Conservation (phyloP, 2,888 invertebrate genomes). For the Hypercompe scribonia region DNA sequence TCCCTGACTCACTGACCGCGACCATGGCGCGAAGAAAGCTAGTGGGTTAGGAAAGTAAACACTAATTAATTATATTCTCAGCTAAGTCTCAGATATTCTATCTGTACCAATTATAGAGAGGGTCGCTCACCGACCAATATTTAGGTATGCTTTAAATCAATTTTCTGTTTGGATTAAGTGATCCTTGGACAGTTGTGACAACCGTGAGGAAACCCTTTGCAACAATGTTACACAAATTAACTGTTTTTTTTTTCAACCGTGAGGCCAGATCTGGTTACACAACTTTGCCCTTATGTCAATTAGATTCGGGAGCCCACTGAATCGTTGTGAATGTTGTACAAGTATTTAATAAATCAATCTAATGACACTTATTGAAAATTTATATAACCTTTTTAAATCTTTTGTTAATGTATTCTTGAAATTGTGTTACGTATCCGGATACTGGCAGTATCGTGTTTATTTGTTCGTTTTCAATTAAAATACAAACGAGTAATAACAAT, state of each 20-base stretch:
- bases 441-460: slow-evolving; percentile 61
- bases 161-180: slow-evolving; percentile 40
- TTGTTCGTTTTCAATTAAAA: slow-evolving; percentile 51
- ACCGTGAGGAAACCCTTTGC: slow-evolving; percentile 44
- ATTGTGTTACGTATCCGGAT: slow-evolving; percentile 49
- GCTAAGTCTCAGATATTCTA: slow-evolving; percentile 12
- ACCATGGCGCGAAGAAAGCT: slow-evolving; percentile 58
- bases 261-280: slow-evolving; percentile 32
- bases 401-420: slow-evolving; percentile 46
- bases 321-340: background rate
- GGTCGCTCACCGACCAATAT: slow-evolving; percentile 16
- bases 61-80: slow-evolving; percentile 28
- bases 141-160: slow-evolving; percentile 37
- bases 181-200: slow-evolving; percentile 50
- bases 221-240: slow-evolving; percentile 49
- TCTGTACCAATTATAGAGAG: slow-evolving; percentile 23
- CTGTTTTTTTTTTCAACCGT: slow-evolving; percentile 39
- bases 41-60: slow-evolving; percentile 60
- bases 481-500: slow-evolving; percentile 49
- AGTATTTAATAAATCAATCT: slow-evolving; percentile 10
- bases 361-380: slow-evolving; percentile 45
- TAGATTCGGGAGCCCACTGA: background rate
- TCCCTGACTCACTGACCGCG: slow-evolving; percentile 54
- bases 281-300: slow-evolving; percentile 32
- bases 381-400: slow-evolving; percentile 54